phyloP scores from a whole-genome alignment of 2,888 invertebrate genomes.

The Pyrgus malvae region DNA sequence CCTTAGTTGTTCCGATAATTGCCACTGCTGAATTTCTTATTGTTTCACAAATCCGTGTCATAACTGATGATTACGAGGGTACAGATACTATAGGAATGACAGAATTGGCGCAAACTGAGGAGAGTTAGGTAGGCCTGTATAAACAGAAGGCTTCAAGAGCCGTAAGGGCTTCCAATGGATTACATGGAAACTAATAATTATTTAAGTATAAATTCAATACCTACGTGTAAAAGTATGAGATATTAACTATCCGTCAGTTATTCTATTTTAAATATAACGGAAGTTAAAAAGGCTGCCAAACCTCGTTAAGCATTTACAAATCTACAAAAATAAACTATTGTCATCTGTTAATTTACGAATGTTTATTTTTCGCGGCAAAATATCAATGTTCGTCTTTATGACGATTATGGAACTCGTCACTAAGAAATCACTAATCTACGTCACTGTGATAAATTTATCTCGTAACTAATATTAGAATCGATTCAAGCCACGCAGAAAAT shows the following conservation, averaged over 20 bases:
- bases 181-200: no score
- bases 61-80: no score
- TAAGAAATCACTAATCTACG: not conserved
- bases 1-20: no score
- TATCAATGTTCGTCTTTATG: not conserved
- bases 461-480: constrained; percentile 3
- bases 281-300: constrained; percentile 7
- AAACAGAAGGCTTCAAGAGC: no score
- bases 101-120: no score
- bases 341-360: not conserved
- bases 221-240: not conserved
- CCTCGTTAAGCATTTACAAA: not conserved
- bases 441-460: constrained; percentile 11
- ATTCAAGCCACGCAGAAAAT: not conserved
- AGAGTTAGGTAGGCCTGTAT: no score
- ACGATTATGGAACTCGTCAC: not conserved
- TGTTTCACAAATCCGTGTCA: no score
- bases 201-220: no score
- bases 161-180: no score
- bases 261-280: constrained; percentile 4
- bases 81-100: no score
- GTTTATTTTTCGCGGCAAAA: constrained; percentile 9
- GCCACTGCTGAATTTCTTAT: no score
- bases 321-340: not conserved
- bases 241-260: not conserved